Evolutionary conservation across 2,113 vertebrate species (phyloP), one percentile per base, ranked within the genome.

Genomic region (Vanacampus margaritifer): DNA sequence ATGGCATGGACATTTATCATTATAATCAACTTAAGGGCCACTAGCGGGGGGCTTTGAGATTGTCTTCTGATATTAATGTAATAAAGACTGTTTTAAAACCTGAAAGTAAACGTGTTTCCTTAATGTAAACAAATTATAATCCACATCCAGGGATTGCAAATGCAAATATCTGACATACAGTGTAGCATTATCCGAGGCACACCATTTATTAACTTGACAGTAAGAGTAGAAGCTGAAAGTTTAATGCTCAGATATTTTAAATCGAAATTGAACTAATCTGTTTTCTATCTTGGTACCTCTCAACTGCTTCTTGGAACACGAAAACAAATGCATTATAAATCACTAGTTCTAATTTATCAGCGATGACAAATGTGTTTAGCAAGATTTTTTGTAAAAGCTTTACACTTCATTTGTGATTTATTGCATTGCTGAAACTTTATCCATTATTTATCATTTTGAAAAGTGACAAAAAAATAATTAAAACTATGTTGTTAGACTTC

Each of bases 1-100:
- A 48, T 61, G 23, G 48, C 11, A 24, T 43, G 58, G 11, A 58
- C 5, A 72, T 43, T 61, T 45, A 68, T 73, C 45, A 57, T 26
- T 60, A 7, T 45, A 69, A 23, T 54, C 3, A 60, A 58, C 39
- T 63, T 63, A 26, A 19, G 0, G 21, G 13, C 23, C 24, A 71
- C 39, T 56, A 28, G 26, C 21, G 1, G 11, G 1, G 11, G 3
- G 2, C 26, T 56, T 74, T 46, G 3, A 53, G 36, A 60, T 60
- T 21, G 3, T 32, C 12, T 39, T 19, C 24, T 57, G 9, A 41
- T 69, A 51, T 48, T n/a, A 8, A 69, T 32, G 63, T 6, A 41
- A 24, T 63, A 73, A 70, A 21, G 56, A 36, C 32, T 11, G 57
- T 59, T 59, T 36, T 3, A 21, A 32, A 59, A 59, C 8, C 32